Base-by-base conservation (phyloP, 23 tunicate genomes). In the Diplosoma virens region DNA sequence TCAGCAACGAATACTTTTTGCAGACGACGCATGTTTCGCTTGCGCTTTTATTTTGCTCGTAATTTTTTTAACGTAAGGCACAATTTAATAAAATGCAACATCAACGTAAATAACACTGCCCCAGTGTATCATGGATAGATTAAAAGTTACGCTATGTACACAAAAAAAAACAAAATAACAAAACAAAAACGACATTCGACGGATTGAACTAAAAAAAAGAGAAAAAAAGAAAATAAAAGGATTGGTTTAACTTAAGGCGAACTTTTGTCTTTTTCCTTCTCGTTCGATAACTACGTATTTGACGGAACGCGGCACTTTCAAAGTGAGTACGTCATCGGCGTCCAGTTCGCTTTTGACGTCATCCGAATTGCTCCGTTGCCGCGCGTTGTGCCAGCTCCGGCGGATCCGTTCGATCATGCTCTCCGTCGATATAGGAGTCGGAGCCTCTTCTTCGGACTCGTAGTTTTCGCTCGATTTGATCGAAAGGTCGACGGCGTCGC, bases 241-340 rank as follows among this genome's bases (percentile, higher is more conserved):
- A n/a, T n/a, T n/a, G n/a, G n/a, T n/a, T 73, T 64, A 82, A 66
- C 65, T 69, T 59, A 87, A 67, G 20, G 68, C 83, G 21, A 87
- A 83, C 47, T 36, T 75, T 17, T 58, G 60, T 20, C 50, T 32
- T 64, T 78, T 77, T 53, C 84, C 84, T 69, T 59, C 87, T 23
- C 86, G 88, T 35, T 76, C 75, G 2, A 89, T 59, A 3, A 89
- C 31, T 31, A 89, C 48, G 33, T 37, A 58, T 71, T 77, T 59
- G 24, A 89, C 88, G 77, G 30, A 58, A 0, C 66, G 18, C 3
- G 96, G 96, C 30, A 89, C 88, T 59, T 82, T 83, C 26, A 89
- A 17, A 33, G 82, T 82, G n/a, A 89, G 53, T 16, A 81, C 68
- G 77, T 78, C 79, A 30, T 88, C 87, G 18, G 37, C 69, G 83